These are phyloP conservation scores for Phodopus roborovskii DNA, from an alignment of 2,113 vertebrate genomes.

Conservation along the genomic window DNA sequence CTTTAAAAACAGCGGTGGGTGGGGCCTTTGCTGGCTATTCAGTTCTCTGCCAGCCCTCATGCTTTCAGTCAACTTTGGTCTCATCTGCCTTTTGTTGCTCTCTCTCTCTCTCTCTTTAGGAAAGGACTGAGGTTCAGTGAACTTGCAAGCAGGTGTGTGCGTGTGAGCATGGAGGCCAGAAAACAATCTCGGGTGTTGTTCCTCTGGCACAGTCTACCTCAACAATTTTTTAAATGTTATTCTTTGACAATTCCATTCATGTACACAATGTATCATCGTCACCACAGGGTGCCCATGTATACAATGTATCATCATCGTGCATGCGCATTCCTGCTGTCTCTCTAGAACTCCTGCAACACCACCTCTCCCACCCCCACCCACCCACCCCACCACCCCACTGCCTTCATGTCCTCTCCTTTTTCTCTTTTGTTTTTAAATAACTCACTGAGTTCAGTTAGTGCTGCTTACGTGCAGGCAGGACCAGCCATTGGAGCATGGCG, in stretches of 20 bases:
- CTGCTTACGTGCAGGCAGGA: fast-evolving
- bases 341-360: not conserved
- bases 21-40: slow-evolving; percentile 10
- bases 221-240: not conserved
- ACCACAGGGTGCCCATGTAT: too few relatives aligned
- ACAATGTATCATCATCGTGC: too few relatives aligned
- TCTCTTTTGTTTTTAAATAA: not conserved
- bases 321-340: too few relatives aligned
- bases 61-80: not conserved
- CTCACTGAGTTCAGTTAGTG: not conserved
- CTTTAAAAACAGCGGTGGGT: slow-evolving; percentile 57
- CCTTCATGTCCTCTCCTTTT: not conserved
- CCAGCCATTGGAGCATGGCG: not conserved
- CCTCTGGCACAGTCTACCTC: not conserved
- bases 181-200: too few relatives aligned
- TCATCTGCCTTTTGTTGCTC: not conserved
- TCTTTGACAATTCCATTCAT: not conserved
- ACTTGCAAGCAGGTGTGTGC: too few relatives aligned
- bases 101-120: not conserved
- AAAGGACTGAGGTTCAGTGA: not conserved
- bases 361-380: too few relatives aligned
- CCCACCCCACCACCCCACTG: too few relatives aligned
- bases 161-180: too few relatives aligned
- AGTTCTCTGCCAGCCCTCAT: not conserved
- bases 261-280: too few relatives aligned